Percentiles rank a stretch among this genome's conserved stretches.
Evolutionary conservation across 2,113 vertebrate species (phyloP).

Genomic region (Gulo gulo): DNA sequence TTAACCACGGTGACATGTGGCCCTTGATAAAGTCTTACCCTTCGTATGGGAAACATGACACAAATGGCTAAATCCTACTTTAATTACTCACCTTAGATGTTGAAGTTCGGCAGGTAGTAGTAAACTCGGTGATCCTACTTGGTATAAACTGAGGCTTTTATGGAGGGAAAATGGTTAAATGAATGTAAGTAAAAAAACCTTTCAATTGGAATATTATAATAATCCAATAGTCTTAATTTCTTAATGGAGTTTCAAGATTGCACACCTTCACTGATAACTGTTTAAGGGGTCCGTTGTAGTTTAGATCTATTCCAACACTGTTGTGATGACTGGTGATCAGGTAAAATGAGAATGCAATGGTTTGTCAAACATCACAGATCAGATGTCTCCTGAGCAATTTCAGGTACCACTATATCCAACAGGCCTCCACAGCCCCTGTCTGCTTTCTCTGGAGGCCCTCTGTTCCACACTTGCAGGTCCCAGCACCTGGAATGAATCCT

Average conservation of each 20-base stretch:
- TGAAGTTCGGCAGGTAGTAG: not conserved
- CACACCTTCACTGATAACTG: not conserved
- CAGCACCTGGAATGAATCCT: not conserved
- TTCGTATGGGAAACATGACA: not conserved
- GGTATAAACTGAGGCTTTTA: constrained; percentile 41
- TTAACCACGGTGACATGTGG: not conserved
- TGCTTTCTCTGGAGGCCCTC: not conserved
- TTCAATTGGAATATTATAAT: not conserved
- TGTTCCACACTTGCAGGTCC: not conserved
- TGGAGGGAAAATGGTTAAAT: not conserved
- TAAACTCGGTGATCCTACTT: not conserved
- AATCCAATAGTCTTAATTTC: constrained; percentile 28
- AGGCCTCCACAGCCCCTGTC: not conserved
- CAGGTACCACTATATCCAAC: not conserved
- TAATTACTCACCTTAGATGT: constrained; percentile 47
- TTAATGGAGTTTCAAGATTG: not conserved
- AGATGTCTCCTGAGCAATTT: not conserved
- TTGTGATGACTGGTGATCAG: not conserved
- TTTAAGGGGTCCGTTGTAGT: not conserved
- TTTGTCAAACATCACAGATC: not conserved
- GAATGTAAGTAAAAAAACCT: constrained; percentile 23
- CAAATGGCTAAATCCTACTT: not conserved
- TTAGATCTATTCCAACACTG: not conserved
- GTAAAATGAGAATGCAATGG: not conserved
- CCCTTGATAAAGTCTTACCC: not conserved